A percentile compares a stretch with the other conserved stretches of the same genome.
Conservation (phyloP, 2,797 vertebrate species). For the Argyrosomus regius region DNA sequence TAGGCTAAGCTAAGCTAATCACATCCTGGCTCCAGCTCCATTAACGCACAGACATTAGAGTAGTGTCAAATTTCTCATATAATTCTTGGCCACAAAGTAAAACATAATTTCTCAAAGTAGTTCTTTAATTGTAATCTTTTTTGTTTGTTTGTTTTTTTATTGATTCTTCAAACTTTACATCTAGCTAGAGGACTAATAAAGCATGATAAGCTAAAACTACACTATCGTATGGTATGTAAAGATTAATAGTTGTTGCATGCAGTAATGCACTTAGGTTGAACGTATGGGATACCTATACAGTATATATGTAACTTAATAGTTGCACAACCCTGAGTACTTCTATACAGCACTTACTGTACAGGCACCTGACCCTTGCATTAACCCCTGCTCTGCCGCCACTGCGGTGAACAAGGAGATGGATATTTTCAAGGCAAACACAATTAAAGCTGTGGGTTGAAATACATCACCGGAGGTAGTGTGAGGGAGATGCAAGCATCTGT, state of each 20-base stretch:
- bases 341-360: constrained; percentile 58
- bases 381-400: constrained; percentile 65
- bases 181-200: not conserved
- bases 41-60: not conserved
- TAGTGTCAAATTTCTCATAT: not conserved
- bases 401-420: constrained; percentile 44
- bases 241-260: not conserved
- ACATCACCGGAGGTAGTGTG: constrained; percentile 66
- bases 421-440: constrained; percentile 77
- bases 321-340: constrained; percentile 52
- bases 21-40: not conserved
- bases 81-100: not conserved
- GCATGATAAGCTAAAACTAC: not conserved
- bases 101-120: not conserved
- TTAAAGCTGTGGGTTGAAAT: constrained; percentile 81
- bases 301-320: constrained; percentile 56
- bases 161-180: not conserved
- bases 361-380: constrained; percentile 73
- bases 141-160: not conserved
- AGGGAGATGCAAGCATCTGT: constrained; percentile 73
- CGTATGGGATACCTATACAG: constrained; percentile 34
- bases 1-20: constrained; percentile 2
- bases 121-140: not conserved
- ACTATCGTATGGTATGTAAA: not conserved
- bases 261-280: constrained; percentile 29